A percentile compares a stretch with the other conserved stretches of the same genome.
Conservation (phyloP, 2,797 vertebrate genomes). For the Microctenopoma stevenorrisi region DNA sequence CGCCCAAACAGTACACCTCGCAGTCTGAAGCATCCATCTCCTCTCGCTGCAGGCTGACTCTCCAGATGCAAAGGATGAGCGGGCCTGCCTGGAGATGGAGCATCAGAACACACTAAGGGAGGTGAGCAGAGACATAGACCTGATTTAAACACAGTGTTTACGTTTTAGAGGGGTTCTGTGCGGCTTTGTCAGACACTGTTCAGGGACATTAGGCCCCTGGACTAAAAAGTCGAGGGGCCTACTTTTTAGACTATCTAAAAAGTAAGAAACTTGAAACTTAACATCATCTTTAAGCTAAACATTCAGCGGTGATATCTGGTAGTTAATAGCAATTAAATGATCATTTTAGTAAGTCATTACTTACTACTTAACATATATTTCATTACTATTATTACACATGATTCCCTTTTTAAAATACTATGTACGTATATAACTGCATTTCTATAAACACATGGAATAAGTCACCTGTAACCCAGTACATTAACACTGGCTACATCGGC, state of each 20-base stretch:
- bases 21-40: slow-evolving; percentile 22
- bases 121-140: slow-evolving; percentile 65
- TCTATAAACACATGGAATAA: too few species aligned
- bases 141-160: neutral
- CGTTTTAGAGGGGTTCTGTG: neutral
- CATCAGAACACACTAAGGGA: slow-evolving; percentile 78
- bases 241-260: too few species aligned
- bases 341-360: neutral
- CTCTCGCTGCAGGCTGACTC: slow-evolving; percentile 66
- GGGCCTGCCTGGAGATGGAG: slow-evolving; percentile 70
- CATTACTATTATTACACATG: neutral
- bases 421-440: too few species aligned
- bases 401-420: too few species aligned
- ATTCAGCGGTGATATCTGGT: neutral
- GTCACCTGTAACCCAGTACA: too few species aligned
- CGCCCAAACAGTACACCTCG: too few species aligned
- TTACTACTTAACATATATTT: too few species aligned
- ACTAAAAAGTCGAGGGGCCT: too few species aligned
- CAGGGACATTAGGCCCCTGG: neutral
- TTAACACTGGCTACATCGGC: too few species aligned
- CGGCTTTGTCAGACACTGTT: slow-evolving; percentile 1
- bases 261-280: neutral
- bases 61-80: slow-evolving; percentile 75
- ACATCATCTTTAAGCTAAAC: neutral
- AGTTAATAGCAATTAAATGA: neutral